phyloP scores from a whole-genome alignment of 2,888 invertebrate genomes.

The Monopis laevigella region DNA sequence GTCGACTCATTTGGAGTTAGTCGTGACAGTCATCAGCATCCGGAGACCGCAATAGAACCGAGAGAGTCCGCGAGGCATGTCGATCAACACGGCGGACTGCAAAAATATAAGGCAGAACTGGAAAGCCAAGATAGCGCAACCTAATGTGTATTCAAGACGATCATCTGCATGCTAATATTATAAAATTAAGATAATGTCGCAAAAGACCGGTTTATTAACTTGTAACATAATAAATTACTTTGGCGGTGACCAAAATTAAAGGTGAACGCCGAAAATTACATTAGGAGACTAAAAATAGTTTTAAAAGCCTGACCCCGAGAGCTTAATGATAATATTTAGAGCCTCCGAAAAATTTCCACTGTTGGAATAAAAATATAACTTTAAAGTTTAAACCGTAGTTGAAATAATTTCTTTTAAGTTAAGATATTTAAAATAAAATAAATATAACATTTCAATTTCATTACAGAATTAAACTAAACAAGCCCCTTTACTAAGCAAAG shows the following conservation, averaged over 20 bases:
- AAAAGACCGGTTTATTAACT: constrained; percentile 29
- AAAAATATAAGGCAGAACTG: constrained; percentile 14
- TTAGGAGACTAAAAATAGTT: not conserved
- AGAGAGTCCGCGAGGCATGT: not conserved
- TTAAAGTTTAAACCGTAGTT: too few species aligned
- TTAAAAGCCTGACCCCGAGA: too few species aligned
- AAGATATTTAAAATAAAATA: too few species aligned
- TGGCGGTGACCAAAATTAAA: not conserved
- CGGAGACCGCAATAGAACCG: not conserved
- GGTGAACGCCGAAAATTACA: constrained; percentile 1
- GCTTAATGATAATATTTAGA: too few species aligned
- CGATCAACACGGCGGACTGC: not conserved
- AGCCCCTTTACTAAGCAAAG: too few species aligned
- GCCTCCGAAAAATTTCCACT: too few species aligned
- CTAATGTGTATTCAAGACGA: constrained; percentile 36
- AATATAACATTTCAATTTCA: too few species aligned
- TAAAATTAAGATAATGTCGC: constrained; percentile 44
- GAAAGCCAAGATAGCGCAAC: constrained; percentile 21
- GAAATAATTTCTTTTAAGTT: too few species aligned
- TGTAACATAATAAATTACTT: constrained; percentile 7
- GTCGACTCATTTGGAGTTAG: not conserved
- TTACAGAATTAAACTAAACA: too few species aligned
- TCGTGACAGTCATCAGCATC: not conserved
- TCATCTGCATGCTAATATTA: constrained; percentile 45
- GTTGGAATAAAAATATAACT: too few species aligned